Conservation (phyloP, 2,888 invertebrate genomes). For the Coremacera marginata region DNA sequence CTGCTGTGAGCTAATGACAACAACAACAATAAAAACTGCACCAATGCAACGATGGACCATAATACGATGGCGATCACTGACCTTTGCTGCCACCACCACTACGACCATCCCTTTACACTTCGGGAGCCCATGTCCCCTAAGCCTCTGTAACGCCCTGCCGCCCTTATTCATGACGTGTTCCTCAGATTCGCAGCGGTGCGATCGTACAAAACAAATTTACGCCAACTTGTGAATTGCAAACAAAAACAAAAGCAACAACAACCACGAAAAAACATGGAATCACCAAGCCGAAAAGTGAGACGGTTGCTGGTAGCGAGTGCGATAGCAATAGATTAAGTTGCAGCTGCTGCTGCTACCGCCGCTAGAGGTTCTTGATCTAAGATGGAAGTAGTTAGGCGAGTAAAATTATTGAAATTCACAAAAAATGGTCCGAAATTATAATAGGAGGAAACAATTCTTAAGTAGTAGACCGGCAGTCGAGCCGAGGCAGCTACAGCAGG, state of each 20-base stretch:
- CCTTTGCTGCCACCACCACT: constrained; percentile 13
- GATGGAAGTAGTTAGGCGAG: constrained; percentile 49
- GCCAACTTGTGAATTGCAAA: constrained; percentile 50
- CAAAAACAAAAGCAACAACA: constrained; percentile 38
- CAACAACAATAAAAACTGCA: constrained; percentile 16
- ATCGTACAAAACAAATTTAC: constrained; percentile 48
- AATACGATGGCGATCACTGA: constrained; percentile 37
- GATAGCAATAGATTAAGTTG: constrained; percentile 28
- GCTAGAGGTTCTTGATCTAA: constrained; percentile 48
- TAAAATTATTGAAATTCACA: constrained; percentile 51
- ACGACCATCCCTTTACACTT: background rate
- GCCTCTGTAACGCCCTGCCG: background rate
- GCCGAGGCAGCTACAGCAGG: constrained; percentile 44
- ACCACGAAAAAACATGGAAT: constrained; percentile 24
- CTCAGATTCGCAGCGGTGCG: constrained; percentile 8
- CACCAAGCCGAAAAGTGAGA: background rate
- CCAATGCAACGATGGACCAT: constrained; percentile 10
- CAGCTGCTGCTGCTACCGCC: constrained; percentile 46
- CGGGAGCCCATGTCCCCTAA: background rate
- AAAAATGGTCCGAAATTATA: constrained; percentile 50
- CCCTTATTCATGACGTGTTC: background rate
- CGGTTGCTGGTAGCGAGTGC: constrained; percentile 26
- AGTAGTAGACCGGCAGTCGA: constrained; percentile 13
- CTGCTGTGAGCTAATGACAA: constrained; percentile 30
- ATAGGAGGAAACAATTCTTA: constrained; percentile 40